Evolutionary conservation across 2,888 invertebrate genomes (phyloP).

Genomic region (Synanthedon formicaeformis): DNA sequence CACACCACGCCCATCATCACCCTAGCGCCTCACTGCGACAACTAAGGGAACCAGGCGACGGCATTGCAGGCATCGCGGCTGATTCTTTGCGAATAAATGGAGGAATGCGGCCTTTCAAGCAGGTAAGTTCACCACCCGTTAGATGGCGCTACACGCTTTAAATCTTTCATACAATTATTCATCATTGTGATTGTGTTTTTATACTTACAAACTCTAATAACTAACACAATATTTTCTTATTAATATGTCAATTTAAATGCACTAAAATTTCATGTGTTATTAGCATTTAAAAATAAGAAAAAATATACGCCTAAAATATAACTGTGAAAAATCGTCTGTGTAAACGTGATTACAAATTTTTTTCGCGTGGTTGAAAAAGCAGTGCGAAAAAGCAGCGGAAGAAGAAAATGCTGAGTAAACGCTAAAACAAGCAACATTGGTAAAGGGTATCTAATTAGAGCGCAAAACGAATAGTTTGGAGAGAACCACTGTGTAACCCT

Average conservation of each 20-base stretch:
- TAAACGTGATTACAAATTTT: background rate
- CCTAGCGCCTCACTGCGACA: slow-evolving; percentile 90
- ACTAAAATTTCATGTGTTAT: too few species aligned
- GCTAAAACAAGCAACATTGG: slow-evolving; percentile 7
- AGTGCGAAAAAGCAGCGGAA: slow-evolving; percentile 1
- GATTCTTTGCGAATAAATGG: slow-evolving; percentile 97
- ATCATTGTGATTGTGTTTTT: too few species aligned
- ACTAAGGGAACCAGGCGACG: slow-evolving; percentile 84
- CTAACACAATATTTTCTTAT: too few species aligned
- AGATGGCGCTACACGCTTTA: slow-evolving; percentile 43
- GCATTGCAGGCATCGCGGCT: slow-evolving; percentile 94
- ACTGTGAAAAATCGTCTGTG: too few species aligned
- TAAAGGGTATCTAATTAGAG: slow-evolving; percentile 30
- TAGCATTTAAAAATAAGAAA: too few species aligned
- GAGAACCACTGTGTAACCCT: slow-evolving; percentile 32
- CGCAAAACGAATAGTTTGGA: slow-evolving; percentile 28
- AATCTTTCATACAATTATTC: background rate
- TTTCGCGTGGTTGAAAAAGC: background rate
- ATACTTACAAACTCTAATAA: too few species aligned
- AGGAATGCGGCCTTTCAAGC: slow-evolving; percentile 95
- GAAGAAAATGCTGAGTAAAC: slow-evolving; percentile 8
- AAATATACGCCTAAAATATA: background rate
- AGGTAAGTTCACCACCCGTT: slow-evolving; percentile 73
- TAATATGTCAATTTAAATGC: too few species aligned
- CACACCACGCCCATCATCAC: slow-evolving; percentile 75